These are phyloP conservation scores for Balaenoptera acutorostrata DNA, from an alignment of 2,113 vertebrate genomes.

Conservation along the genomic window DNA sequence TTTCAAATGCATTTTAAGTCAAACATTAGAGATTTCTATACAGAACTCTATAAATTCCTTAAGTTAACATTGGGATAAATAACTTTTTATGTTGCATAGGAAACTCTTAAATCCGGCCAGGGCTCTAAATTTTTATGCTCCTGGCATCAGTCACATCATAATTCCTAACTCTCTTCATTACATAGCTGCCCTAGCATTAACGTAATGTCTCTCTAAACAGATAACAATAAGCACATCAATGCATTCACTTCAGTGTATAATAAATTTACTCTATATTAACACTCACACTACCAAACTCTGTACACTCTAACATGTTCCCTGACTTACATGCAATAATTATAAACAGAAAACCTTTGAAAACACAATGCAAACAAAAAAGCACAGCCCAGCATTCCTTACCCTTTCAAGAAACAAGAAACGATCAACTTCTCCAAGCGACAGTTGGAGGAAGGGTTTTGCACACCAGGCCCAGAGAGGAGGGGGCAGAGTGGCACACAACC, in stretches of 20 bases:
- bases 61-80: slow-evolving; percentile 10
- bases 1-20: slow-evolving; percentile 41
- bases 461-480: too few relatives aligned
- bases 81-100: slow-evolving; percentile 34
- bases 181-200: background rate
- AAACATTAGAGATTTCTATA: slow-evolving; percentile 7
- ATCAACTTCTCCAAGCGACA: background rate
- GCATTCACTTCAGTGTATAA: background rate
- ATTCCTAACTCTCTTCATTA: slow-evolving; percentile 42
- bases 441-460: background rate
- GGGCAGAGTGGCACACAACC: background rate
- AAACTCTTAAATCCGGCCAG: background rate
- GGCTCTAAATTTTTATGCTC: slow-evolving; percentile 42
- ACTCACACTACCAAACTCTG: background rate
- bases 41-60: slow-evolving; percentile 29
- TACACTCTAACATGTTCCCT: background rate
- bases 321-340: background rate
- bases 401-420: background rate
- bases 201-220: background rate
- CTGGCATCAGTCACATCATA: background rate
- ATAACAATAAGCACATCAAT: background rate
- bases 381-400: background rate
- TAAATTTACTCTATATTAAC: background rate
- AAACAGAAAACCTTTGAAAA: slow-evolving; percentile 11
- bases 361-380: slow-evolving; percentile 2